phyloP scores from a whole-genome alignment of 2,888 invertebrate genomes.

The Leucophenga maculata region DNA sequence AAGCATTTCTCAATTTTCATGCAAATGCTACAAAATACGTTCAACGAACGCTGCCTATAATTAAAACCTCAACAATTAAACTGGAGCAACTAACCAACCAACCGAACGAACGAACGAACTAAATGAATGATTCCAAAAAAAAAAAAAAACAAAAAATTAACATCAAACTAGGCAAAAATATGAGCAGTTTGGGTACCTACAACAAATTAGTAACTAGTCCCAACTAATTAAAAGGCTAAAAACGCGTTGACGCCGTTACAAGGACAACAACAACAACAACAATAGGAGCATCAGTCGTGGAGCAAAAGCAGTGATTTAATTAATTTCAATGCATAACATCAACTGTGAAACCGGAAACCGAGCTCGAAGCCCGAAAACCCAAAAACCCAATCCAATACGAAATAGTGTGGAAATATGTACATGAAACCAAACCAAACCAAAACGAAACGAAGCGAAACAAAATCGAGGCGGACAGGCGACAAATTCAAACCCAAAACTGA shows the following conservation, averaged over 20 bases:
- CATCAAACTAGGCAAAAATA: background rate
- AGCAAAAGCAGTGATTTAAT: conserved; percentile 63
- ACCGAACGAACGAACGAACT: background rate
- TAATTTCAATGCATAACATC: conserved; percentile 67
- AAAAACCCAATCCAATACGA: background rate
- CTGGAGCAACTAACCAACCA: background rate
- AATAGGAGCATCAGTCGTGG: background rate
- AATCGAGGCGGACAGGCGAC: conserved; percentile 20
- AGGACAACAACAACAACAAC: background rate
- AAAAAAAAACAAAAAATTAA: background rate
- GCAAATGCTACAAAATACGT: too few relatives aligned
- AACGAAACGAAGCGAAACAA: conserved; percentile 24
- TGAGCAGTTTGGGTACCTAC: conserved; percentile 32
- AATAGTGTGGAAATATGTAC: conserved; percentile 21
- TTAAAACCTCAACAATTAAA: conserved; percentile 20
- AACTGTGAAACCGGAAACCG: conserved; percentile 62
- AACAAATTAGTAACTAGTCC: conserved; percentile 54
- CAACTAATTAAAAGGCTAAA: conserved; percentile 62
- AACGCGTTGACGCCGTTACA: conserved; percentile 46
- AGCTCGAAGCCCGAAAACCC: conserved; percentile 34
- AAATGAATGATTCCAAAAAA: background rate
- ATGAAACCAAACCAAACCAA: background rate
- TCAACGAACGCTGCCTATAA: background rate
- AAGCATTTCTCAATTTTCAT: too few relatives aligned
- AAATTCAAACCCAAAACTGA: conserved; percentile 1